Percentiles rank a stretch among this genome's conserved stretches.
phyloP scores from a whole-genome alignment of 2,113 vertebrate species.

The Aspidoscelis tigris region DNA sequence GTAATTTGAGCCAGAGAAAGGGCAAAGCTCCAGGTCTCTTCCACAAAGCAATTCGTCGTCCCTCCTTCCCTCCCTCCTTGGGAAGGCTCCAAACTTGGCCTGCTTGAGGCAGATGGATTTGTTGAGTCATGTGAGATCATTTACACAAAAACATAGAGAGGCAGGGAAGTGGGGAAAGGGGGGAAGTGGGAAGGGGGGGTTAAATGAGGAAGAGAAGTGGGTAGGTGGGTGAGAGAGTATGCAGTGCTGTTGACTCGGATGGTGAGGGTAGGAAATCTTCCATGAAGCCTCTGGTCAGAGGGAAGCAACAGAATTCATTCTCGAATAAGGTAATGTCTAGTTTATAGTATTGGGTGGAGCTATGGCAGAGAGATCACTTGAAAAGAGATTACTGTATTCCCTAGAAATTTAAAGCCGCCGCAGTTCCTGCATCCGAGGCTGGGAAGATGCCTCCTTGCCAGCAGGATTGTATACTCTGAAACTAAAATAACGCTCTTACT shows the following conservation, averaged over 20 bases:
- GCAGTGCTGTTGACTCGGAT: constrained; percentile 62
- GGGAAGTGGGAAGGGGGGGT: constrained; percentile 2
- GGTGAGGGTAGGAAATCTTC: constrained; percentile 78
- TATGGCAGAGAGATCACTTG: constrained; percentile 80
- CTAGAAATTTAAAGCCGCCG: constrained; percentile 65
- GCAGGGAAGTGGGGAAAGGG: constrained; percentile 70
- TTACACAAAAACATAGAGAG: constrained; percentile 88
- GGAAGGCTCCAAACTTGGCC: constrained; percentile 85
- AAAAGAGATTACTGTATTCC: constrained; percentile 73
- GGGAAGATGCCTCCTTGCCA: constrained; percentile 66
- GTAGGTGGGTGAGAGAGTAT: constrained; percentile 59
- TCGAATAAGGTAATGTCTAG: constrained; percentile 98
- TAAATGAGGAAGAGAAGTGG: constrained; percentile 44
- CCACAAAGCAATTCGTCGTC: constrained; percentile 88
- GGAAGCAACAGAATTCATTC: constrained; percentile 82
- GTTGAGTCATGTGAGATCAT: constrained; percentile 98
- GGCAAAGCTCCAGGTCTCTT: constrained; percentile 86
- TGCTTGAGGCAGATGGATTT: constrained; percentile 87
- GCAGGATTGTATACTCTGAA: constrained; percentile 51
- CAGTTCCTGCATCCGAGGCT: constrained; percentile 61
- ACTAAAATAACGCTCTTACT: not conserved
- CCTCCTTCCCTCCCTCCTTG: constrained; percentile 86
- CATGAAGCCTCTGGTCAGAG: constrained; percentile 81
- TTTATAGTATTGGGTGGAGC: constrained; percentile 83
- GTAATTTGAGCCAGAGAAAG: constrained; percentile 89